These are phyloP conservation scores for Melanostoma scalare DNA, from an alignment of 2,888 invertebrate species.

Conservation along the genomic window DNA sequence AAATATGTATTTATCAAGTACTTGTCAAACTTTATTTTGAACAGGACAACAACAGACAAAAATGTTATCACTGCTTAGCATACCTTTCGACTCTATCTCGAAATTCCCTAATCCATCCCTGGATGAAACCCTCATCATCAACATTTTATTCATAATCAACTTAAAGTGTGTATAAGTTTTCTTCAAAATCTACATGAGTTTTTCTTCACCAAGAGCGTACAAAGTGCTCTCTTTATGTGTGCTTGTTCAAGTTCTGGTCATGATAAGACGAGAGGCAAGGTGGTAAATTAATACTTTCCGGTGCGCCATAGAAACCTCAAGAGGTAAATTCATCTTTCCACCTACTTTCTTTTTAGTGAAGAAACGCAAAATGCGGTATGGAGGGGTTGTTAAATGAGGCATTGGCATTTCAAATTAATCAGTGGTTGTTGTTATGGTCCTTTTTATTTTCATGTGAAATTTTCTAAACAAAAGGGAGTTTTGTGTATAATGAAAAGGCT, in stretches of 20 bases:
- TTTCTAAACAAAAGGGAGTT: neutral
- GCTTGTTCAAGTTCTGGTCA: conserved; percentile 36
- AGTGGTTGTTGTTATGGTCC: neutral
- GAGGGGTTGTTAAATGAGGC: neutral
- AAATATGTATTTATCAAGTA: too few species aligned
- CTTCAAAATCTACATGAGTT: neutral
- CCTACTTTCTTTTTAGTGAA: neutral
- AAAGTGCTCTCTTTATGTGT: conserved; percentile 24
- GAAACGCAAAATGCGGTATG: neutral
- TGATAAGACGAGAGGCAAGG: conserved; percentile 24
- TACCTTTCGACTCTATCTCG: too few species aligned
- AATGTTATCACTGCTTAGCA: too few species aligned
- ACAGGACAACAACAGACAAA: too few species aligned
- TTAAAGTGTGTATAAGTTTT: conserved; percentile 2
- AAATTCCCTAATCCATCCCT: neutral
- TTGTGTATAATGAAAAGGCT: neutral
- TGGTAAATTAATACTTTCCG: conserved; percentile 1
- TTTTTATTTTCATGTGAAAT: neutral
- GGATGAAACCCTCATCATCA: neutral
- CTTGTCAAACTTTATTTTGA: too few species aligned
- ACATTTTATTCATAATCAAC: neutral
- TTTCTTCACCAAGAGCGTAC: conserved; percentile 20
- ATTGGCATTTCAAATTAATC: neutral
- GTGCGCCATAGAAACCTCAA: neutral
- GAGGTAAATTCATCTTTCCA: neutral